phyloP scores from a whole-genome alignment of 1,140 invertebrate species.

The Drosophila cardini region DNA sequence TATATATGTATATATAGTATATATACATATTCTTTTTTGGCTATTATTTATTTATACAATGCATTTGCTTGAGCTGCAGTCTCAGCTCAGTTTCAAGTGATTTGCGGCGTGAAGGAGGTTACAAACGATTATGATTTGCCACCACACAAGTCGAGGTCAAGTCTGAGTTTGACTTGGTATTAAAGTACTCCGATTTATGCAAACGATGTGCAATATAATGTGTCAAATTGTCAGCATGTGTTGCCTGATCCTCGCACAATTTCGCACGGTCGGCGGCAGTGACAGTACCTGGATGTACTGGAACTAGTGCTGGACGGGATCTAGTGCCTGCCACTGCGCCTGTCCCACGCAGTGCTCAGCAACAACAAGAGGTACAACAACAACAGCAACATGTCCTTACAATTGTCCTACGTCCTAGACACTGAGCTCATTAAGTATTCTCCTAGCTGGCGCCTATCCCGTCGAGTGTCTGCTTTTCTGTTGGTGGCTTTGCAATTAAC shows the following conservation, averaged over 20 bases:
- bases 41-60: slow-evolving; percentile 60
- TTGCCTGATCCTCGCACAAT: slow-evolving; percentile 45
- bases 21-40: slow-evolving; percentile 29
- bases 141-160: slow-evolving; percentile 72
- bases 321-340: slow-evolving; percentile 44
- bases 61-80: slow-evolving; percentile 45
- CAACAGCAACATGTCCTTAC: slow-evolving; percentile 4
- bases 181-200: background rate
- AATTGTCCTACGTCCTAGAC: slow-evolving; percentile 45
- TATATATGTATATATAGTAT: too few species aligned
- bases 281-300: slow-evolving; percentile 44
- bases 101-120: slow-evolving; percentile 70
- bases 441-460: slow-evolving; percentile 72
- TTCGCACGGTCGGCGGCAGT: slow-evolving; percentile 64
- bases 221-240: slow-evolving; percentile 75
- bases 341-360: slow-evolving; percentile 53
- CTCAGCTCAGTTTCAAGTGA: slow-evolving; percentile 8
- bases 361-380: slow-evolving; percentile 16
- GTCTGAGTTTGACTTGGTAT: background rate
- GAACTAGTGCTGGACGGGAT: slow-evolving; percentile 35
- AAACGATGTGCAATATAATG: slow-evolving; percentile 44
- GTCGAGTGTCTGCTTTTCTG: slow-evolving; percentile 62
- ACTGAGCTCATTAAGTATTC: slow-evolving; percentile 59
- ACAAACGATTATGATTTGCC: slow-evolving; percentile 74
- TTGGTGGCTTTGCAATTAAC: slow-evolving; percentile 82